phyloP scores from a whole-genome alignment of 2,888 invertebrate species.

The Pristionchus arcanus region DNA sequence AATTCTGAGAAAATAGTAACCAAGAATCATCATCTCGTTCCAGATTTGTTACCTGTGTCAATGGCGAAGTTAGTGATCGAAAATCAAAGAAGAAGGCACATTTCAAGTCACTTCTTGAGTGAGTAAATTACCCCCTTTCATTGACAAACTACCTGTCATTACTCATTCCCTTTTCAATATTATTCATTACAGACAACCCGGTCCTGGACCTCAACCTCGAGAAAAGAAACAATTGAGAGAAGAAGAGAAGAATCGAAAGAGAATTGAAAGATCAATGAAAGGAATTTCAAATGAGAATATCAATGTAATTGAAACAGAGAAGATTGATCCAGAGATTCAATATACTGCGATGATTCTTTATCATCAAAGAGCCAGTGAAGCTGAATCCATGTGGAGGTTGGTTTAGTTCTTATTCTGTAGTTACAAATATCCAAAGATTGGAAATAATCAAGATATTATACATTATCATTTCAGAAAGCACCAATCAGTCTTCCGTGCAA shows the following conservation, averaged over 20 bases:
- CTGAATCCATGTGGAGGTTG: constrained; percentile 39
- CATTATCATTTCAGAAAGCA: constrained; percentile 2
- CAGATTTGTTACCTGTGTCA: constrained; percentile 22
- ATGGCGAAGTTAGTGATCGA: constrained; percentile 16
- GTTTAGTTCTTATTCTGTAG: not conserved
- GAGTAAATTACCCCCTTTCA: not conserved
- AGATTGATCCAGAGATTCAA: constrained; percentile 35
- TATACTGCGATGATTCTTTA: constrained; percentile 34
- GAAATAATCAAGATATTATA: not conserved
- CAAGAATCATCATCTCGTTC: not conserved
- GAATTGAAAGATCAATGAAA: constrained; percentile 18
- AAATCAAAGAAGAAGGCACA: constrained; percentile 37
- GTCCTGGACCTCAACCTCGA: constrained; percentile 4
- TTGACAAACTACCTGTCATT: not conserved
- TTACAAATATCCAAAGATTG: not conserved
- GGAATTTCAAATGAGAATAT: not conserved
- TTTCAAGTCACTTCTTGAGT: constrained; percentile 23
- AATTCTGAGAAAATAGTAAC: too few relatives aligned
- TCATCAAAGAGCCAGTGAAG: not conserved
- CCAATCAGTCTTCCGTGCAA: constrained; percentile 17
- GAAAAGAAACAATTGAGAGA: constrained; percentile 51
- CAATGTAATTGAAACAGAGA: not conserved
- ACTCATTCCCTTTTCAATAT: not conserved
- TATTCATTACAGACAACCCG: constrained; percentile 6
- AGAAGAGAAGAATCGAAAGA: constrained; percentile 46